Evolutionary conservation across 1,140 invertebrate genomes (phyloP), one percentile per base, ranked within the genome.

Genomic region (Ceratina calcarata): DNA sequence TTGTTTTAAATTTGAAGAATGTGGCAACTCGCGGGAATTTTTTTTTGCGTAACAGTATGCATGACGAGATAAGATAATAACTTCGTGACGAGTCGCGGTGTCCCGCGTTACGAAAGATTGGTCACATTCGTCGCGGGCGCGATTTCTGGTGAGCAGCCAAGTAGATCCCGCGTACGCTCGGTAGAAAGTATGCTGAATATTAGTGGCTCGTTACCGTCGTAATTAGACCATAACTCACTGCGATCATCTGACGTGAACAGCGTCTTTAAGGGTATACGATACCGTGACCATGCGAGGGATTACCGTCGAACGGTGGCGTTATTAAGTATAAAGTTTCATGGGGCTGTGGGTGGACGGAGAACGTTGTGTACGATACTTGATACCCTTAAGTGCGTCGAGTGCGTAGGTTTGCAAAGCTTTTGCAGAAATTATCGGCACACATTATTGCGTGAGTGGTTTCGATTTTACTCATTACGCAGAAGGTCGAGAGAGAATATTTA

Each of bases 61-160:
- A 37, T 37, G n/a, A 37, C 32, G 6, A 37, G 32, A 37, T 37
- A 37, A 37, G 32, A 37, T 37, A 37, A 37, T 37, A 37, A 37
- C 6, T 37, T 6, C 32, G 32, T 37, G n/a, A 58, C 55, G 55
- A 16, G 1, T 16, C n/a, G n/a, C 16, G n/a, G 55, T 57, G 53
- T 15, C 6, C 6, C n/a, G n/a, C 15, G 60, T 82, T 78, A n/a
- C 68, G 82, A 82, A 82, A 78, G 68, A 81, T 32, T 53, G 4
- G 57, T 51, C 27, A 37, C 1, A 62, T 51, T 24, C 58, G 57
- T 69, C 74, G 60, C 8, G 49, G 51, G 55, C 37, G 58, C 45
- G 65, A 65, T 60, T 60, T 18, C 77, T 84, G 82, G 80, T 77
- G 8, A 7, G 16, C 22, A 18, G 82, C 80, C 82, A 84, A 67